Evolutionary conservation across 2,797 vertebrate species (phyloP).

Genomic region (Centropyge bicolor): DNA sequence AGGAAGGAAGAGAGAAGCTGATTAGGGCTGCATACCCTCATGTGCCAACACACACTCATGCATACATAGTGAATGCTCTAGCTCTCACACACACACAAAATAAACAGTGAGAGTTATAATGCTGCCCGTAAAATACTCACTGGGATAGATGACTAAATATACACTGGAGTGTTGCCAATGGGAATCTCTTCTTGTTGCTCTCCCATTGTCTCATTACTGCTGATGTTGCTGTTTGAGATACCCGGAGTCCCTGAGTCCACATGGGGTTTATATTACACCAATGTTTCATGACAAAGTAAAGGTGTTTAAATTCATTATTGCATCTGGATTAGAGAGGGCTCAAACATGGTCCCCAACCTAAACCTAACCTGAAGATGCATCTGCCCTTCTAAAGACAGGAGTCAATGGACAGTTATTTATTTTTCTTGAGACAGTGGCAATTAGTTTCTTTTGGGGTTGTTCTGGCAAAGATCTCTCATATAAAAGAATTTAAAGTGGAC

Average conservation of each 20-base stretch:
- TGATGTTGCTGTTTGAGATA: slow-evolving; percentile 57
- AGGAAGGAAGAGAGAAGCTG: slow-evolving; percentile 56
- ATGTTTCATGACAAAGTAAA: slow-evolving; percentile 16
- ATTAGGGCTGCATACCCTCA: slow-evolving; percentile 44
- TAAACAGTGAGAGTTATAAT: slow-evolving; percentile 57
- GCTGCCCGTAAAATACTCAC: slow-evolving; percentile 62
- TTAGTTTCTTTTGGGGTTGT: background rate
- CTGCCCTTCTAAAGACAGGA: background rate
- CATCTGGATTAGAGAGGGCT: background rate
- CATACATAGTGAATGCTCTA: slow-evolving; percentile 3
- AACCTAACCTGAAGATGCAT: background rate
- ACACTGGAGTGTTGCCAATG: slow-evolving; percentile 80
- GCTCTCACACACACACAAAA: slow-evolving; percentile 44
- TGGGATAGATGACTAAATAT: slow-evolving; percentile 81
- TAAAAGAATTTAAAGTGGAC: background rate
- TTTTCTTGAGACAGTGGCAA: background rate
- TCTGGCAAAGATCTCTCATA: background rate
- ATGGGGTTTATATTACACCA: slow-evolving; percentile 26
- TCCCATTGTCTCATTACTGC: slow-evolving; percentile 73
- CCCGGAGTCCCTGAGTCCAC: background rate
- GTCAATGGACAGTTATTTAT: background rate
- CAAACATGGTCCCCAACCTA: background rate
- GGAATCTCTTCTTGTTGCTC: slow-evolving; percentile 76
- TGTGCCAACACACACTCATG: slow-evolving; percentile 1
- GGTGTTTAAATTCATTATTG: slow-evolving; percentile 4